Percentiles rank a stretch among this genome's conserved stretches.
phyloP scores from a whole-genome alignment of 2,113 vertebrate genomes.

The Odocoileus virginianus region DNA sequence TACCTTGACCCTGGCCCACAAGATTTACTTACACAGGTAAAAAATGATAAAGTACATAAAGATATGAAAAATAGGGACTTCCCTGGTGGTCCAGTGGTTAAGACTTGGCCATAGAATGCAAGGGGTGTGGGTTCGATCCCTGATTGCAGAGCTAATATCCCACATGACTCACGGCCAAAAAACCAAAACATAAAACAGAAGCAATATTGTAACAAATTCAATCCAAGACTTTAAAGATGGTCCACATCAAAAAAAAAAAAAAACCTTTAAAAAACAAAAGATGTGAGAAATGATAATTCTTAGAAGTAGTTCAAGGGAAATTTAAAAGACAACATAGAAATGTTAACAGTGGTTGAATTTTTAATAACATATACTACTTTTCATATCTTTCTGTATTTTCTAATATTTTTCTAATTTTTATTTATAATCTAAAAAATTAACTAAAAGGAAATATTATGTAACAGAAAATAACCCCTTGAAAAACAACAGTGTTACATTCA shows the following conservation, averaged over 20 bases:
- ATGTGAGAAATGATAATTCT: neutral
- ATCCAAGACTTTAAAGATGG: neutral
- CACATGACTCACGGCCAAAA: neutral
- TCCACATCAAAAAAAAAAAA: neutral
- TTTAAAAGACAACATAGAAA: neutral
- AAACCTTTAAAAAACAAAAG: neutral
- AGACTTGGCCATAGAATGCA: neutral
- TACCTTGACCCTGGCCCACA: neutral
- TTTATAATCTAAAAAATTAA: neutral
- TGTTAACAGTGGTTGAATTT: neutral
- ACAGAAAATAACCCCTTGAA: neutral
- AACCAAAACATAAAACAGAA: neutral
- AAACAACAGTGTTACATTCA: neutral
- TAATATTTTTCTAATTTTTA: neutral
- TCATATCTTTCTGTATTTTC: neutral
- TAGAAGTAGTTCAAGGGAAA: neutral
- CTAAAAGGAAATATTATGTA: neutral
- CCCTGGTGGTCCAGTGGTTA: neutral
- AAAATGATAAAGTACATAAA: neutral
- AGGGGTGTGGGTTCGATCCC: neutral
- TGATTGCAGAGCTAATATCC: neutral
- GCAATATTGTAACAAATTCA: neutral
- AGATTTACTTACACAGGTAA: neutral
- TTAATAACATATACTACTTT: neutral
- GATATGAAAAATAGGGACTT: neutral